Evolutionary conservation across 2,113 vertebrate genomes (phyloP), one percentile per base, ranked within the genome.

Genomic region (Columba janthina): DNA sequence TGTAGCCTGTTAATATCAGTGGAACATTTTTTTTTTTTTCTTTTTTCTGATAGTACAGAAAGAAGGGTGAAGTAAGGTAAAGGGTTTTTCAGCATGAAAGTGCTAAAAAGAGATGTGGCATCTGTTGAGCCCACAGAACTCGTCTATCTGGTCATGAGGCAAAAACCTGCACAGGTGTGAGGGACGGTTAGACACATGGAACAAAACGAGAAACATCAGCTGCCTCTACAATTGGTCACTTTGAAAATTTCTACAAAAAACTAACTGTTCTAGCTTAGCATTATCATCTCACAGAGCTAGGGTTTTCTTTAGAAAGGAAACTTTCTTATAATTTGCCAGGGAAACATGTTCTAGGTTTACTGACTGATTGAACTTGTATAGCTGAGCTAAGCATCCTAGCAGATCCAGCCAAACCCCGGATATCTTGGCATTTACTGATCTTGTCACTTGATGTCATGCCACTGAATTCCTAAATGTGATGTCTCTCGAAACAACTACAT

Each of bases 151-250:
- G 8, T 87, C 34, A 15, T 0, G 3, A 75, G 11, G 14, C 11
- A 3, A 62, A 81, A 79, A 14, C 36, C 44, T 79, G 20, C 26
- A n/a, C 78, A 82, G 90, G 71, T 94, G 79, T 67, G 61, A 73
- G 71, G 90, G 65, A 19, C 81, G 51, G 90, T 84, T 83, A 74
- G 46, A 57, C 3, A 11, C 2, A 20, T 15, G 28, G 78, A 61
- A 25, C 25, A 53, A 38, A 73, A 69, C 19, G n/a, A 60, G 31
- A 85, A 89, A 81, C 19, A 85, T 81, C 80, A 92, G 57, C 84
- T 72, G 73, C 82, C 73, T n/a, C 50, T 88, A 75, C 57, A 64
- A 48, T 64, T 44, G 20, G 11, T 31, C 4, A 2, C 40, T 91
- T 69, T 70, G 74, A 70, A 82, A 76, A 82, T 17, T 10, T 14